phyloP scores from a whole-genome alignment of 2,888 invertebrate species.

The Drosophila suboccidentalis region DNA sequence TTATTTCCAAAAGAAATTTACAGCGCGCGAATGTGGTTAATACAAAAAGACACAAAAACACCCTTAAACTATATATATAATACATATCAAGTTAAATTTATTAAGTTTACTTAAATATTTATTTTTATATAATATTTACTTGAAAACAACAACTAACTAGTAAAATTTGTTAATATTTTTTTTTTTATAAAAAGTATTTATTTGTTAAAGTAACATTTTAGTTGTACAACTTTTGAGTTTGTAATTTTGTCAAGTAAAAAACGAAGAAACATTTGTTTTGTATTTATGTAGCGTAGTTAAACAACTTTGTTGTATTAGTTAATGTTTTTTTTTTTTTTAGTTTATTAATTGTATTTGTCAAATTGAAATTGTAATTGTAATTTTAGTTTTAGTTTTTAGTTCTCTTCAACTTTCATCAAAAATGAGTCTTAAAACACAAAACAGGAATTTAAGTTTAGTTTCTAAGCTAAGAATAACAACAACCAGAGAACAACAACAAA shows the following conservation, averaged over 20 bases:
- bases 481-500: slow-evolving; percentile 8
- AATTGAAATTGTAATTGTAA: slow-evolving; percentile 21
- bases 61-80: not conserved
- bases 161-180: not conserved
- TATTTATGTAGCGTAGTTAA: slow-evolving; percentile 17
- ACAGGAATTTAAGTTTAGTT: slow-evolving; percentile 44
- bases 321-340: slow-evolving; percentile 8
- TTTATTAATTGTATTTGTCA: slow-evolving; percentile 40
- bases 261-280: slow-evolving; percentile 9
- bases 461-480: slow-evolving; percentile 46
- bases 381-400: slow-evolving; percentile 39
- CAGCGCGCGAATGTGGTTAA: slow-evolving; percentile 39
- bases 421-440: not conserved
- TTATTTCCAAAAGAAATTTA: slow-evolving; percentile 26
- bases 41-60: slow-evolving; percentile 18
- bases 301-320: slow-evolving; percentile 18
- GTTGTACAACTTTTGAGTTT: slow-evolving; percentile 11
- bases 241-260: slow-evolving; percentile 18
- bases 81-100: slow-evolving; percentile 21
- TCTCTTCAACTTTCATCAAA: slow-evolving; percentile 51
- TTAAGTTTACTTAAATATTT: not conserved
- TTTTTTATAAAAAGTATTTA: slow-evolving; percentile 21
- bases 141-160: slow-evolving; percentile 21
- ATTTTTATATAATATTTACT: not conserved
- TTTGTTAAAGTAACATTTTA: slow-evolving; percentile 10